A percentile compares a stretch with the other conserved stretches of the same genome.
Conservation (phyloP, 2,113 vertebrate genomes). For the Microtus montanus region DNA sequence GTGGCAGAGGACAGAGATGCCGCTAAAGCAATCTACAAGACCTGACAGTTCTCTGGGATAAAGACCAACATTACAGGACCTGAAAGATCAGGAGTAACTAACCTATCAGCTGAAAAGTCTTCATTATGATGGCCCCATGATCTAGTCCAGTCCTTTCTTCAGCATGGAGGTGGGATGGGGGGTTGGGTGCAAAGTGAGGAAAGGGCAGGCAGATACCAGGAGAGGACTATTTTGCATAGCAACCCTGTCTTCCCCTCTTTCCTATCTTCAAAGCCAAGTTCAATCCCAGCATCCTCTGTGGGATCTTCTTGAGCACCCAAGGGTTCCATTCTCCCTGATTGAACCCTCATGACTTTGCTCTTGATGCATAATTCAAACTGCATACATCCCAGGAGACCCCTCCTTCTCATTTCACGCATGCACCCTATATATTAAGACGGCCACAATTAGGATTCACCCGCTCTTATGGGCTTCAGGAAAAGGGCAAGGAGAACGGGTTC, state of each 20-base stretch:
- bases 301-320: not conserved
- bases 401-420: slow-evolving; percentile 31
- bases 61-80: not conserved
- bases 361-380: not conserved
- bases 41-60: not conserved
- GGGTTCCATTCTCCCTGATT: not conserved
- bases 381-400: not conserved
- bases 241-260: not conserved
- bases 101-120: not conserved
- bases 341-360: not conserved
- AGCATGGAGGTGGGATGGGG: accelerated
- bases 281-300: not conserved
- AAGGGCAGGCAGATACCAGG: not conserved
- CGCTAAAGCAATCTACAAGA: not conserved
- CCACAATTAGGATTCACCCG: slow-evolving; percentile 58
- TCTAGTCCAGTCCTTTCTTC: not conserved
- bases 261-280: not conserved
- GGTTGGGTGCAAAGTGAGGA: not conserved
- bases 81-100: not conserved
- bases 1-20: not conserved
- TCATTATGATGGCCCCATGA: not conserved
- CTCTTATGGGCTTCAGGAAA: not conserved
- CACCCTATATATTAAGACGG: not conserved
- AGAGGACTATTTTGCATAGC: not conserved
- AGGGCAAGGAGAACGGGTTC: not conserved